A percentile compares a stretch with the other conserved stretches of the same genome.
Evolutionary conservation across 2,797 vertebrate genomes (phyloP).

Genomic region (Salmo trutta): DNA sequence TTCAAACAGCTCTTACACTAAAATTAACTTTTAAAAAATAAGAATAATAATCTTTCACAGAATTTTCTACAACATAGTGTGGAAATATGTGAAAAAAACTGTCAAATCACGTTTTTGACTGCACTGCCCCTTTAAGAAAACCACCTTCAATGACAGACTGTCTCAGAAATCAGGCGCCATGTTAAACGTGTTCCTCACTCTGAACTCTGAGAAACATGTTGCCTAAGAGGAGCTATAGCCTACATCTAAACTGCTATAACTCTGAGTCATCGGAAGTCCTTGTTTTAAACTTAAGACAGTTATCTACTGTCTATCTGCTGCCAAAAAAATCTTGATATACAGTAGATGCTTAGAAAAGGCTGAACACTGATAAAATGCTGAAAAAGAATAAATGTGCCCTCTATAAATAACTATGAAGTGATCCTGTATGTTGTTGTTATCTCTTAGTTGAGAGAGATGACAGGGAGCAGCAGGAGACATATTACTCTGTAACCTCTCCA

Average conservation of each 20-base stretch:
- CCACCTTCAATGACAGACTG: neutral
- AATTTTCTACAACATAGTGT: too few relatives aligned
- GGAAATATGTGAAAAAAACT: too few relatives aligned
- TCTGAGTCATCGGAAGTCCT: neutral
- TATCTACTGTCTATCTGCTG: constrained; percentile 4
- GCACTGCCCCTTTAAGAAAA: too few relatives aligned
- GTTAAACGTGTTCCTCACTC: neutral
- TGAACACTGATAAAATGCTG: constrained; percentile 1
- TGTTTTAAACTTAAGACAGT: neutral
- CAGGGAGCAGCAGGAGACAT: neutral
- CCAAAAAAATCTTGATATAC: constrained; percentile 21
- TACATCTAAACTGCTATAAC: neutral
- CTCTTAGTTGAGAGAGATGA: neutral
- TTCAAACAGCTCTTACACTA: too few relatives aligned
- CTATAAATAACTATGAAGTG: neutral
- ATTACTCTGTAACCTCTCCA: constrained; percentile 39
- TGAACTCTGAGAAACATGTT: neutral
- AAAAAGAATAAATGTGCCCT: neutral
- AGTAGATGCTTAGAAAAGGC: constrained; percentile 10
- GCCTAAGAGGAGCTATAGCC: too few relatives aligned
- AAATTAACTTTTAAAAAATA: too few relatives aligned
- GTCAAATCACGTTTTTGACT: too few relatives aligned
- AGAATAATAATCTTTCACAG: too few relatives aligned
- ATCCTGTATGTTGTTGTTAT: neutral
- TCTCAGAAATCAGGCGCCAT: neutral